Evolutionary conservation across 2,797 vertebrate species (phyloP), one percentile per base, ranked within the genome.

Genomic region (Chaunax sp.): DNA sequence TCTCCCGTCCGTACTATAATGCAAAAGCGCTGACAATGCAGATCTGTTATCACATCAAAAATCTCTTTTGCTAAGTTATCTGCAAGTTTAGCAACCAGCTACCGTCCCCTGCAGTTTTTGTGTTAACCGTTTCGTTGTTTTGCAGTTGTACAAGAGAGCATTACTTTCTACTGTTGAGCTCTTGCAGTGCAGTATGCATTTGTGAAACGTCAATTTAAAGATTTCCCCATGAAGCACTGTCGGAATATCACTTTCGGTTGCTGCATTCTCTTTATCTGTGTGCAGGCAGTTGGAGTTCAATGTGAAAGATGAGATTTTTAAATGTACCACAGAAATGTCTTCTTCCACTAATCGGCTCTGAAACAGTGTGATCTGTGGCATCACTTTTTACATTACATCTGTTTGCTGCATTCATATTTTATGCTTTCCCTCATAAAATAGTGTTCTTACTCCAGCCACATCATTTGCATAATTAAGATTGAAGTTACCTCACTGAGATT

Each of bases 21-120:
- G 37, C 60, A 9, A 80, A 72, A 78, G 56, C 50, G 64, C 63
- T 62, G 33, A 45, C 50, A 70, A 76, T 63, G 44, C 55, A 78
- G 64, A 71, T 71, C 26, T 73, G 53, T 69, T 68, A 70, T 76
- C 33, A 19, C 38, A 63, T 72, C 44, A 57, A 54, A 66, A 43
- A 14, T 71, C 45, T 58, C 50, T 13, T 51, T 28, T 61, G 53
- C 82, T 76, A 74, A 51, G 51, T 35, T 59, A 73, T 75, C 59
- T 59, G 28, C 47, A 64, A 25, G 49, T 30, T 63, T 47, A 72
- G 77, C 51, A 50, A 52, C 40, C 23, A 64, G 45, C 33, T 13
- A 41, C n/a, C 47, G 50, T 62, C 15, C 30, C 68, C 5, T 47
- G 11, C 52, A 23, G 71, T 35, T 35, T 35, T 35, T 11, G 33